Base-by-base conservation (phyloP, 2,797 vertebrate genomes). In the Sorex maritimensis region DNA sequence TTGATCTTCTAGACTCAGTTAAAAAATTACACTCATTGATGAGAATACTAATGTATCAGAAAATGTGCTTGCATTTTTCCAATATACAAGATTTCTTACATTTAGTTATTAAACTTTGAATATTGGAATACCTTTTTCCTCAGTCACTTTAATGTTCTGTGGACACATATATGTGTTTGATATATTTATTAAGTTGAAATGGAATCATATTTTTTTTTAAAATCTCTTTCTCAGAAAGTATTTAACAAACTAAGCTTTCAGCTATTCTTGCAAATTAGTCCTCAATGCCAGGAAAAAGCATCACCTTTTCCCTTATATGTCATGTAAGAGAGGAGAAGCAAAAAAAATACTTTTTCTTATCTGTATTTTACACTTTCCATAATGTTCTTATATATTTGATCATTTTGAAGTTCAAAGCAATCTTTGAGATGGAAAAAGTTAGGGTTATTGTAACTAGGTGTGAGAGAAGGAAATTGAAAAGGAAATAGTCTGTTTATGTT, bases 181-280 rank as follows among this genome's bases (percentile, higher is more conserved):
- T 28, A 65, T 14, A 14, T 73, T 90, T 44, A 38, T 73, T 90
- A 78, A 49, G 46, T 61, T 85, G 61, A 67, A 90, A 5, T 49
- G n/a, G 14, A 26, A 26, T 67, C 6, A 67, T 28, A 67, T 28
- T 6, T 8, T 9, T 26, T 24, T 9, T 65, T 26, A 26, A 67
- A 24, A 28, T 4, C 28, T 67, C 9, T 7, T 67, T 3, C 7
- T 28, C 7, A 67, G 9, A 67, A 67, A 67, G 10, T 61, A 21
- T 67, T 23, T 81, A 61, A 55, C 63, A 30, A 78, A 88, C 30
- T 4, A 41, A 6, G 17, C 61, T 5, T 58, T 63, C 12, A 55
- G 26, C 34, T 89, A 11, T 5, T 30, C 14, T 61, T 77, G 10
- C 0, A 17, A 0, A 15, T 89, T 26, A 41, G 9, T 38, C 5